Evolutionary conservation across 2,888 invertebrate species (phyloP).

Genomic region (Caenorhabditis panamensis): DNA sequence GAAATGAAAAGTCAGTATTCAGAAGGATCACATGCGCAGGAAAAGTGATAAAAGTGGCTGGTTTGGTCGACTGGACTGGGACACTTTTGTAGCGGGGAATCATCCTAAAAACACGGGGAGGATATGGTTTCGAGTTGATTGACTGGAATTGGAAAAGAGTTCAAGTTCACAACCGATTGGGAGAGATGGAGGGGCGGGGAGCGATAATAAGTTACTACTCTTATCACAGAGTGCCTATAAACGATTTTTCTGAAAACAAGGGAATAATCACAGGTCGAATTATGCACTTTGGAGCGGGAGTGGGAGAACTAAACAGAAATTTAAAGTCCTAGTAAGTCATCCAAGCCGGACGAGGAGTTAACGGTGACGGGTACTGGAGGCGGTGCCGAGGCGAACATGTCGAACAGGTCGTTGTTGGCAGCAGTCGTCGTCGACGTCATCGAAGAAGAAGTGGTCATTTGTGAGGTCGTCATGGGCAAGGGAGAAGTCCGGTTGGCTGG

Average conservation of each 20-base stretch:
- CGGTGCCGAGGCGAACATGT: conserved; percentile 56
- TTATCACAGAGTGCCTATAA: conserved; percentile 38
- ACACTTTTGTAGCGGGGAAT: background rate
- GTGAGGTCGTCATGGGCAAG: conserved; percentile 9
- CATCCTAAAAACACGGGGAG: conserved; percentile 31
- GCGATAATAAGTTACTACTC: conserved; percentile 40
- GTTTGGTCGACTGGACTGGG: conserved; percentile 2
- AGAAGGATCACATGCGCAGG: background rate
- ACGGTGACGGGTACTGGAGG: conserved; percentile 53
- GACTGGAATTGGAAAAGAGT: conserved; percentile 30
- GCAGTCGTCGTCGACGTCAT: conserved; percentile 14
- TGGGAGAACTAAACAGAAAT: conserved; percentile 1
- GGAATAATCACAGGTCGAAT: conserved; percentile 48
- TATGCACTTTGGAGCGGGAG: conserved; percentile 39
- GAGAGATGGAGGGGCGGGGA: conserved; percentile 5
- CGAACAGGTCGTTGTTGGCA: conserved; percentile 59
- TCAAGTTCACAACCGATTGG: conserved; percentile 33
- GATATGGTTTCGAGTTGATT: conserved; percentile 18
- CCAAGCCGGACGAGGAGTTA: conserved; percentile 54
- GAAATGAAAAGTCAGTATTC: conserved; percentile 6
- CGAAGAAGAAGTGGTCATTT: conserved; percentile 9
- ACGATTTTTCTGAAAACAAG: conserved; percentile 10
- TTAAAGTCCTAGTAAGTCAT: conserved; percentile 64
- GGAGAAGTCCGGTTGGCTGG: conserved; percentile 14
- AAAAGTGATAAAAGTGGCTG: conserved; percentile 11